Conservation (phyloP, 2,113 vertebrate species). For the Myxocyprinus asiaticus region DNA sequence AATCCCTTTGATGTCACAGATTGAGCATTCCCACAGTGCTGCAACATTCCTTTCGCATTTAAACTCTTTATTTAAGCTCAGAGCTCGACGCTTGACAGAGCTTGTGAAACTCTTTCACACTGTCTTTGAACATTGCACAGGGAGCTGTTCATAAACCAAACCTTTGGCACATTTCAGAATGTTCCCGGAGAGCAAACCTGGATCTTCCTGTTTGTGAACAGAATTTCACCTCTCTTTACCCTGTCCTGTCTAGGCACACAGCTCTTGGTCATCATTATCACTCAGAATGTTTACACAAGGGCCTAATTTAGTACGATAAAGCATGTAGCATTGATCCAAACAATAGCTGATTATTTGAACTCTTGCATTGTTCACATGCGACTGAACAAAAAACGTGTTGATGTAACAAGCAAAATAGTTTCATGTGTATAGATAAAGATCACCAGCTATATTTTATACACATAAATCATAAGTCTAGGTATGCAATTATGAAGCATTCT, state of each 20-base stretch:
- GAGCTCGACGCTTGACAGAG: background rate
- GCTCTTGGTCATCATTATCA: constrained; percentile 24
- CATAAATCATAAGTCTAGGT: no score
- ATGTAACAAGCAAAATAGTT: no score
- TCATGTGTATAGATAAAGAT: no score
- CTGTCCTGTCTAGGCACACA: background rate
- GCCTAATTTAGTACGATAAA: background rate
- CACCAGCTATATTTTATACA: no score
- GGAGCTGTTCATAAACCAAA: background rate
- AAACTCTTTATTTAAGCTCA: background rate
- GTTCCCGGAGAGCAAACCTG: constrained; percentile 15
- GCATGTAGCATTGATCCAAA: constrained; percentile 40
- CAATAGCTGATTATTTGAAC: constrained; percentile 51
- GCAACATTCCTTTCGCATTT: background rate
- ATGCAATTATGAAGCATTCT: no score
- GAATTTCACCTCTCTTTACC: background rate
- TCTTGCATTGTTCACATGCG: constrained; percentile 34
- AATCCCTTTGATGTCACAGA: background rate
- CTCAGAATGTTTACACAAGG: constrained; percentile 44
- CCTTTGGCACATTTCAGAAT: background rate
- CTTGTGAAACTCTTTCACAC: background rate
- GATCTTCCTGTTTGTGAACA: constrained; percentile 23
- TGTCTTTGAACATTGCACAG: background rate
- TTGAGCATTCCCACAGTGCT: background rate
- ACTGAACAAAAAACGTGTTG: constrained; percentile 6